Evolutionary conservation across 2,113 vertebrate species (phyloP).

Genomic region (Notiomystis cincta): DNA sequence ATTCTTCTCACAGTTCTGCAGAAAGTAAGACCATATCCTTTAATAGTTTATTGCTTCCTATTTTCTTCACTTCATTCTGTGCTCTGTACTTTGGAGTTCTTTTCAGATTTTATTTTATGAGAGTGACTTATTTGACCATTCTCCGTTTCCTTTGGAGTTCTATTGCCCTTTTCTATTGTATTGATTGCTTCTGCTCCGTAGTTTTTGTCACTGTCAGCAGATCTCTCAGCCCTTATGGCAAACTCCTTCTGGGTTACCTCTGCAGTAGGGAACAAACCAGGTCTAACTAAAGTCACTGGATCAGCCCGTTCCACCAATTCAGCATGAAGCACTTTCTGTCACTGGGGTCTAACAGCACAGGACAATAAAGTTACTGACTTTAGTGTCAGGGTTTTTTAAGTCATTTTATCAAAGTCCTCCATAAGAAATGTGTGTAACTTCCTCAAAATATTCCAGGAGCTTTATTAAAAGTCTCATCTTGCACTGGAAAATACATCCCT

Average conservation of each 20-base stretch:
- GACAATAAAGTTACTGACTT: neutral
- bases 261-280: neutral
- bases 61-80: neutral
- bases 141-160: slow-evolving; percentile 1
- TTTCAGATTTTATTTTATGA: slow-evolving; percentile 9
- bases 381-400: neutral
- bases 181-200: neutral
- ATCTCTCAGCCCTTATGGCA: neutral
- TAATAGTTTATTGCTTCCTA: neutral
- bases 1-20: slow-evolving; percentile 18
- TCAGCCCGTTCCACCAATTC: neutral
- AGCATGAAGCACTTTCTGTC: neutral
- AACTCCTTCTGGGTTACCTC: neutral
- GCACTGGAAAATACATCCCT: neutral
- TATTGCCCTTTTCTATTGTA: slow-evolving; percentile 9
- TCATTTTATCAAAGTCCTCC: neutral
- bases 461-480: neutral
- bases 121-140: slow-evolving; percentile 17
- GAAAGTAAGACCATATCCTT: neutral
- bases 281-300: neutral
- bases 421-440: neutral
- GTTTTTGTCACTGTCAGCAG: slow-evolving; percentile 14
- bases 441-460: neutral
- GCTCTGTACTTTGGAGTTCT: neutral
- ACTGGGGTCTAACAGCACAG: neutral